Conservation (phyloP, 2,113 vertebrate species). For the Rallus limicola region DNA sequence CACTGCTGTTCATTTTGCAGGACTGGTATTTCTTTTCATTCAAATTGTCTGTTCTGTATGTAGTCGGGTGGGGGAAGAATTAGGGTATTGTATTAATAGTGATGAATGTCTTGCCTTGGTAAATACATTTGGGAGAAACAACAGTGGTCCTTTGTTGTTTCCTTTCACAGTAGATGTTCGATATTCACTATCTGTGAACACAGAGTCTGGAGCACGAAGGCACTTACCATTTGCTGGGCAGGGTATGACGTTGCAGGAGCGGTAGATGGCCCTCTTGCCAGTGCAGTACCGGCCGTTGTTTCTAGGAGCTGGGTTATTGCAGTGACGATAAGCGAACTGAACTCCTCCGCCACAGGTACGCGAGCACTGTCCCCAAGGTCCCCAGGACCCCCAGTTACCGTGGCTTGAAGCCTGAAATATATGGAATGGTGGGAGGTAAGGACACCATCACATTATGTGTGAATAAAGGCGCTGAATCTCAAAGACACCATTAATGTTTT, state of each 20-base stretch:
- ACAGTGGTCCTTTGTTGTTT: not conserved
- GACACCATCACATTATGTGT: too few relatives aligned
- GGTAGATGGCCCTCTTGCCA: constrained; percentile 92
- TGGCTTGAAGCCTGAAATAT: constrained; percentile 89
- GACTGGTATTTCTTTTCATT: not conserved
- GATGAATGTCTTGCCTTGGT: not conserved
- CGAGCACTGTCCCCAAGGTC: constrained; percentile 92
- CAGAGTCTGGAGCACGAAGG: not conserved
- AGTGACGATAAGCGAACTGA: constrained; percentile 93
- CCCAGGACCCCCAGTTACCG: constrained; percentile 98
- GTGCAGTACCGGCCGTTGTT: constrained; percentile 95
- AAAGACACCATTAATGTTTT: not conserved
- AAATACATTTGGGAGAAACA: not conserved
- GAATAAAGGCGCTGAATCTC: not conserved
- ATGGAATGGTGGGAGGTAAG: not conserved
- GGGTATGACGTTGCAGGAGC: constrained; percentile 86
- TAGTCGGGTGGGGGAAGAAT: not conserved
- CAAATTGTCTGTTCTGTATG: rapidly evolving
- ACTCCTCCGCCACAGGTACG: constrained; percentile 92
- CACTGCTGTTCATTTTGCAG: not conserved
- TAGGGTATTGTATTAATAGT: not conserved
- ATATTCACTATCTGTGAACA: not conserved
- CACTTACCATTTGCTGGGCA: constrained; percentile 84
- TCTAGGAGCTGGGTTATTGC: constrained; percentile 94
- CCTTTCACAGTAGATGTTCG: not conserved